These are phyloP conservation scores for Dolichomitus sp. DNA, from an alignment of 2,888 invertebrate genomes.

Conservation along the genomic window DNA sequence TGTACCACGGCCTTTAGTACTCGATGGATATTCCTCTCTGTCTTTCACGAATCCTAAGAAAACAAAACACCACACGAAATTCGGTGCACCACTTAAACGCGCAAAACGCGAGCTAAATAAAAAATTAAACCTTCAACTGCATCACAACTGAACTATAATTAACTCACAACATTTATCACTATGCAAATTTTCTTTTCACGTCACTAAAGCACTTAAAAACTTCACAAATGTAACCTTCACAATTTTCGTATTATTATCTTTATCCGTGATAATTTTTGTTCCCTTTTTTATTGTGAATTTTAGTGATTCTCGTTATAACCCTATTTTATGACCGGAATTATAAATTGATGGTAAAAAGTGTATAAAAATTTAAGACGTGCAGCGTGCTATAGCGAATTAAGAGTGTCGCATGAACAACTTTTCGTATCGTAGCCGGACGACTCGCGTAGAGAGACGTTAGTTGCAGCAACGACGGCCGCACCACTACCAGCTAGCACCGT, in stretches of 20 bases:
- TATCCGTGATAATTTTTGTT: neutral
- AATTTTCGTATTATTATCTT: neutral
- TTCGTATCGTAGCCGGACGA: neutral
- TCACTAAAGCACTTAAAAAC: neutral
- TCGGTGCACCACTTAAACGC: neutral
- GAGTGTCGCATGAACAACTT: neutral
- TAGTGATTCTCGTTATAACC: too few species aligned
- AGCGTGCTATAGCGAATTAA: neutral
- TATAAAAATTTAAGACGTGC: neutral
- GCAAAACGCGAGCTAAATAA: neutral
- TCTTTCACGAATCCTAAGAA: neutral
- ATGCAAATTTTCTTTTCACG: neutral
- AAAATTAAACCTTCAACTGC: neutral
- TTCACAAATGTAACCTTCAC: neutral
- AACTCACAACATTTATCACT: neutral
- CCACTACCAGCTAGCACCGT: constrained; percentile 13
- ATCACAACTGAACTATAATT: neutral
- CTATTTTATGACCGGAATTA: neutral
- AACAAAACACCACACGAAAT: constrained; percentile 5
- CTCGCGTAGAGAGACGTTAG: constrained; percentile 5
- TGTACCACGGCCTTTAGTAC: neutral
- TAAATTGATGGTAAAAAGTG: neutral
- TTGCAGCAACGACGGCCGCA: constrained; percentile 17
- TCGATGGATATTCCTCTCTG: constrained; percentile 4
- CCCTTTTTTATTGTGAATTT: neutral